Conservation (phyloP, 64 coral and sea anemone genomes). For the Montipora capricornis region DNA sequence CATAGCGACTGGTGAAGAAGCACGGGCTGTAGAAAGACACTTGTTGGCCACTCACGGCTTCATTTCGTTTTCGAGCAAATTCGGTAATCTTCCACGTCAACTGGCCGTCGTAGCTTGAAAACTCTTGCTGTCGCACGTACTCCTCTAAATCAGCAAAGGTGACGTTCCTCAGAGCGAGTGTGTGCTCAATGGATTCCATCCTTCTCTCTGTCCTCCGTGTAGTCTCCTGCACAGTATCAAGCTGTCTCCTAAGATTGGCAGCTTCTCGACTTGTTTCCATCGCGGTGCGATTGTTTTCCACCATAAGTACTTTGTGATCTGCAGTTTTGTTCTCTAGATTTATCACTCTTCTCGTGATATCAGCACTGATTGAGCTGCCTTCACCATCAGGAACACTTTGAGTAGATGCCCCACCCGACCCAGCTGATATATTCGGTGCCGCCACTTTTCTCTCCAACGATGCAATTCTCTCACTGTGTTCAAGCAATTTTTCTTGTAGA, state of each 20-base stretch:
- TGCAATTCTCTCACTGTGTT: constrained; percentile 25
- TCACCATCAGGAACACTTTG: not conserved
- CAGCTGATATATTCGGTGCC: not conserved
- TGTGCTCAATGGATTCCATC: constrained; percentile 52
- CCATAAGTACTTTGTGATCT: constrained; percentile 30
- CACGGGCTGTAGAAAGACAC: constrained; percentile 60
- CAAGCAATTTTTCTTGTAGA: not conserved
- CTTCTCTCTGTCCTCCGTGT: constrained; percentile 10
- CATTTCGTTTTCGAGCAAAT: constrained; percentile 50
- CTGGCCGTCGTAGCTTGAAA: constrained; percentile 31
- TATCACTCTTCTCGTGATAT: not conserved
- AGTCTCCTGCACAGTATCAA: constrained; percentile 18
- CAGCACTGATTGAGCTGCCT: not conserved
- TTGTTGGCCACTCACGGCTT: constrained; percentile 50
- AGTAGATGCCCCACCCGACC: not conserved
- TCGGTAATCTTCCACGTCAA: constrained; percentile 62
- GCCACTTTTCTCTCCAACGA: not conserved
- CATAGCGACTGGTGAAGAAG: constrained; percentile 58
- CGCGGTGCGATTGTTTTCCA: constrained; percentile 39
- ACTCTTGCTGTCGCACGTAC: not conserved
- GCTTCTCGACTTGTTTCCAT: constrained; percentile 23
- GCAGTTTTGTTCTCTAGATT: constrained; percentile 29
- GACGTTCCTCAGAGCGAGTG: constrained; percentile 39
- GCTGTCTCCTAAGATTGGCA: constrained; percentile 2
- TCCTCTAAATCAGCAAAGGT: constrained; percentile 69